Evolutionary conservation across 2,888 invertebrate species (phyloP), one percentile per base, ranked within the genome.

Genomic region (Cenopis cana): DNA sequence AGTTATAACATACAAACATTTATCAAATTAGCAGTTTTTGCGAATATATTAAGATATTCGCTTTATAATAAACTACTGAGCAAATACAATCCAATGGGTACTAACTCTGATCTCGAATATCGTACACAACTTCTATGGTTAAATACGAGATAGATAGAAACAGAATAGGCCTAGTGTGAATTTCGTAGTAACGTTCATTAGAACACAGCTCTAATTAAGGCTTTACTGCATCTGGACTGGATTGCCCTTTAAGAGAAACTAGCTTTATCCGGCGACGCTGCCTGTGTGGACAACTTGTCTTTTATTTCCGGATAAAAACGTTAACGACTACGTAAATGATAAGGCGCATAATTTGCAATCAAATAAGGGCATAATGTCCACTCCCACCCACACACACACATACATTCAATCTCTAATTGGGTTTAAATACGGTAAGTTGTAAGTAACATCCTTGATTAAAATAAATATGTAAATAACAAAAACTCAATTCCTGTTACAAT

Each of bases 111-210:
- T 20, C 38, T 36, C 12, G 8, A 24, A 24, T 54, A 38, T 24
- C 9, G 11, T 24, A 49, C n/a, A 24, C 17, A 60, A 14, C 12
- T 18, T 12, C 20, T 41, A n/a, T 36, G 55, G 46, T 49, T 46
- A 11, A n/a, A n/a, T n/a, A n/a, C n/a, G n/a, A n/a, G n/a, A 33
- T n/a, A 20, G 41, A 57, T 18, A 50, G 33, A 5, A n/a, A 1
- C 67, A 67, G 71, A 71, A 71, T 71, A 71, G 56, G 71, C 17
- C 52, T 33, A 24, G 73, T 66, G 72, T 66, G 62, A 72, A 72
- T 74, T 73, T 69, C 57, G 65, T 66, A 72, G 72, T 61, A 64
- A 29, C 68, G 68, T 72, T 72, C 56, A 69, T 74, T 72, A 74
- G 57, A 65, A 38, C 56, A 18, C 14, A 38, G 68, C 60, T 52